phyloP scores from a whole-genome alignment of 2,797 vertebrate genomes.

The Diglossa cyanea region DNA sequence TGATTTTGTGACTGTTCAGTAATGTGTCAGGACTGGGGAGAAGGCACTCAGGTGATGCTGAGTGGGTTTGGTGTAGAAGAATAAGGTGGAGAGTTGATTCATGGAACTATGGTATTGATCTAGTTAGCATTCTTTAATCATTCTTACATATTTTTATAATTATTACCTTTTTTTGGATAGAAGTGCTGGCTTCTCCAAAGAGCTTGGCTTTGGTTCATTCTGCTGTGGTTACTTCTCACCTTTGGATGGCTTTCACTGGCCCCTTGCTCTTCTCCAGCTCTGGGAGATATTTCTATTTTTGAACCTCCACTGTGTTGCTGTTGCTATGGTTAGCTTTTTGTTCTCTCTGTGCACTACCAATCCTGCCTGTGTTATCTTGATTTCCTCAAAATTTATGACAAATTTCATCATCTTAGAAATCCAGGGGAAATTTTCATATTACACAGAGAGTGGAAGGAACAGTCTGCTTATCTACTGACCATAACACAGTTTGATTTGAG shows the following conservation, averaged over 20 bases:
- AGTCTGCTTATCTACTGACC: not conserved
- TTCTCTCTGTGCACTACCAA: not conserved
- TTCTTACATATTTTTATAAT: not conserved
- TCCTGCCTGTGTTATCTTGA: not conserved
- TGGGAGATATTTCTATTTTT: not conserved
- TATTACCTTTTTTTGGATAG: not conserved
- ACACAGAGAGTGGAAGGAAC: not conserved
- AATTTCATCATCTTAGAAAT: not conserved
- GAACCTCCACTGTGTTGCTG: not conserved
- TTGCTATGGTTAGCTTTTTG: not conserved
- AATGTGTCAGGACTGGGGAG: not conserved
- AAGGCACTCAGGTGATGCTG: not conserved
- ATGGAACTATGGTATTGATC: not conserved
- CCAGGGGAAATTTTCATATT: not conserved
- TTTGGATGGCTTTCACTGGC: not conserved
- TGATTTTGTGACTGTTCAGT: not conserved
- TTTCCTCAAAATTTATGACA: not conserved
- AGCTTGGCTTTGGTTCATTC: not conserved
- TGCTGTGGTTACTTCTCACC: not conserved
- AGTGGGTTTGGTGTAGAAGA: not conserved
- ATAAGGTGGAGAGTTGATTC: not conserved
- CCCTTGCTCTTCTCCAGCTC: not conserved
- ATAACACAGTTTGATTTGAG: not conserved
- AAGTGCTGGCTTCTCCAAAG: not conserved
- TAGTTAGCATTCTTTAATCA: not conserved